phyloP scores from a whole-genome alignment of 1,140 invertebrate genomes.

The Panulirus ornatus region DNA sequence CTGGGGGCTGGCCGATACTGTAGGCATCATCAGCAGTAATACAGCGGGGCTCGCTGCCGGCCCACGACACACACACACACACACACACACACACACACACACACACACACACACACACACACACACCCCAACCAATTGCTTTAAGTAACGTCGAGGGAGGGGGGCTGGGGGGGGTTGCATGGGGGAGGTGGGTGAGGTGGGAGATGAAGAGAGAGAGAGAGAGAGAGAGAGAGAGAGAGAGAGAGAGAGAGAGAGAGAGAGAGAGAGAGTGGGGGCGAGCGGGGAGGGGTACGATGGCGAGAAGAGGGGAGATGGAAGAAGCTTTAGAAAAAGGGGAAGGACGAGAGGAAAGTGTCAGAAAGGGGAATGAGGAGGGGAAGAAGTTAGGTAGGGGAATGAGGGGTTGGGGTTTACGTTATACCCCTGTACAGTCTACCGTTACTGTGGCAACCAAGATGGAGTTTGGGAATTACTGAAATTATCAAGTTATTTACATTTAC shows the following conservation, averaged over 20 bases:
- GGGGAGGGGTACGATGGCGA: neutral
- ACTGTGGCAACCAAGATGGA: too few species aligned
- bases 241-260: slow-evolving; percentile 1
- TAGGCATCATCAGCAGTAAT: neutral
- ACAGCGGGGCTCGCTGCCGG: too few species aligned
- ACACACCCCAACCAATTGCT: neutral
- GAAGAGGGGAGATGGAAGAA: neutral
- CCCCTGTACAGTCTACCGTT: too few species aligned
- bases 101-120: neutral
- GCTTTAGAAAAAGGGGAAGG: neutral
- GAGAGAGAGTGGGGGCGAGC: neutral
- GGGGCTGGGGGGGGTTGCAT: too few species aligned
- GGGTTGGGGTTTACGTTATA: too few species aligned
- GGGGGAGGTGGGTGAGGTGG: neutral
- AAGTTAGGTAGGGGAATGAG: neutral
- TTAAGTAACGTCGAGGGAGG: neutral
- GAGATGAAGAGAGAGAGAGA: neutral
- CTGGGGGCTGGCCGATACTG: too few species aligned
- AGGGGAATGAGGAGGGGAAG: neutral
- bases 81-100: neutral
- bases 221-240: neutral
- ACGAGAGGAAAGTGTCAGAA: neutral
- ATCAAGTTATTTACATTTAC: too few species aligned
- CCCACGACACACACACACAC: neutral
- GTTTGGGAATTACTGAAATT: too few species aligned